phyloP scores from a whole-genome alignment of 2,888 invertebrate species.

The Atrina japonica region DNA sequence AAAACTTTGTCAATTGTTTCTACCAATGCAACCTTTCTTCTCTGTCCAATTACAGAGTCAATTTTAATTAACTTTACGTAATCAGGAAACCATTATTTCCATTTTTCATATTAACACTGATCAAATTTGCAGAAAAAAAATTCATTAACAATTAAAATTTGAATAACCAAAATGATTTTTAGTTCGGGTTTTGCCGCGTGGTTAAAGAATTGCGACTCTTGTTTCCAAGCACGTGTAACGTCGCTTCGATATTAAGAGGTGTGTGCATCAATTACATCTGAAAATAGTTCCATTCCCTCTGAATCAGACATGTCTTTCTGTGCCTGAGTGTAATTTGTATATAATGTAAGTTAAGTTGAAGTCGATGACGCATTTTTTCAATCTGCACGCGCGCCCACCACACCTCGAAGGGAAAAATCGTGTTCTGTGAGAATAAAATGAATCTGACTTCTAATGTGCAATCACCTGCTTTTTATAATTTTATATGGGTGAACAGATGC shows the following conservation, averaged over 20 bases:
- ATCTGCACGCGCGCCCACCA: conserved; percentile 21
- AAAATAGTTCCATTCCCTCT: not conserved
- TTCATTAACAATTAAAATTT: conserved; percentile 17
- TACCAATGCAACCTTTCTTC: not conserved
- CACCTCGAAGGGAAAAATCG: conserved; percentile 12
- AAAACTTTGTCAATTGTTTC: conserved; percentile 29
- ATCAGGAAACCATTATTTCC: conserved; percentile 25
- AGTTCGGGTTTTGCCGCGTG: conserved; percentile 27
- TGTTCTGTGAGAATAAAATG: conserved; percentile 23
- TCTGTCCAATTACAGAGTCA: conserved; percentile 31
- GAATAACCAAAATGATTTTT: conserved; percentile 4
- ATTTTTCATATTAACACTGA: conserved; percentile 23
- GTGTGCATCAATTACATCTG: conserved; percentile 27
- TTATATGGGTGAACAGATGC: conserved; percentile 28
- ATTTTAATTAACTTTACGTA: conserved; percentile 44
- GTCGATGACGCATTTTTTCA: not conserved
- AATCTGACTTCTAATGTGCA: conserved; percentile 15
- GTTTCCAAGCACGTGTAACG: conserved; percentile 31
- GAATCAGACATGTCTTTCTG: not conserved
- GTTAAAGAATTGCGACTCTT: conserved; percentile 19
- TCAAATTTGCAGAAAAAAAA: conserved; percentile 27
- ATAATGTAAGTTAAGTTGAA: not conserved
- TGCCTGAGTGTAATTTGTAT: not conserved
- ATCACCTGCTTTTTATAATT: conserved; percentile 25
- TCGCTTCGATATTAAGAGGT: conserved; percentile 20